Conservation (phyloP, 1,140 invertebrate genomes). For the Drosophila kurseongensis region DNA sequence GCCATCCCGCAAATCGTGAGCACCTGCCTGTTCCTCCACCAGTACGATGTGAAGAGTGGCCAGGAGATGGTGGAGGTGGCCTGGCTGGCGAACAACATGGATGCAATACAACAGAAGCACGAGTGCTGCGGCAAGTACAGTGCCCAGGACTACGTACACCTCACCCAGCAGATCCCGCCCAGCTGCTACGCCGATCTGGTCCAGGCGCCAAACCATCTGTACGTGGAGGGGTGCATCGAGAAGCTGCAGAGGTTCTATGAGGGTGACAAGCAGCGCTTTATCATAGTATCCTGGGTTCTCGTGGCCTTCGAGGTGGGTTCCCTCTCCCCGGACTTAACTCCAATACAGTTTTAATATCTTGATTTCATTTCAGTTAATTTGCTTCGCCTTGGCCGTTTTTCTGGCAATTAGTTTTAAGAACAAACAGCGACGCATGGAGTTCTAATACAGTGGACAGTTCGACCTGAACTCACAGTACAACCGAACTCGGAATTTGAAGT, state of each 20-base stretch:
- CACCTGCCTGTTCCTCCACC: conserved; percentile 57
- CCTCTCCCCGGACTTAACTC: not conserved
- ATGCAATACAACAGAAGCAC: conserved; percentile 64
- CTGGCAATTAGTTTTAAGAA: conserved; percentile 78
- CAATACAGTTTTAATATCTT: not conserved
- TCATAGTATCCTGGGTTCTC: conserved; percentile 70
- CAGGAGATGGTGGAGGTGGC: conserved; percentile 64
- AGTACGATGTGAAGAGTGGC: conserved; percentile 51
- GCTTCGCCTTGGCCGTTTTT: conserved; percentile 62
- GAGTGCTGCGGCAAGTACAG: conserved; percentile 75
- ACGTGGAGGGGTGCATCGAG: conserved; percentile 63
- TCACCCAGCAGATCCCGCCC: conserved; percentile 60
- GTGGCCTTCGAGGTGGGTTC: conserved; percentile 69
- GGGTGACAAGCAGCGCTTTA: conserved; percentile 55
- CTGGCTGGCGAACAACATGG: conserved; percentile 77
- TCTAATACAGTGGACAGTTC: conserved; percentile 46
- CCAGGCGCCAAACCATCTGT: conserved; percentile 52
- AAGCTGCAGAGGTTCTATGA: conserved; percentile 73
- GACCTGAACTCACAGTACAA: conserved; percentile 51
- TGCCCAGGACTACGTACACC: conserved; percentile 71
- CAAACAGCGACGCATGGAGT: conserved; percentile 79
- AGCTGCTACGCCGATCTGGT: conserved; percentile 69
- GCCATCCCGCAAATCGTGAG: conserved; percentile 63
- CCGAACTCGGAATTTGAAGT: conserved; percentile 5
- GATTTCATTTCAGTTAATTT: conserved; percentile 54